phyloP scores from a whole-genome alignment of 64 coral and sea anemone species.

The Montipora capricornis region DNA sequence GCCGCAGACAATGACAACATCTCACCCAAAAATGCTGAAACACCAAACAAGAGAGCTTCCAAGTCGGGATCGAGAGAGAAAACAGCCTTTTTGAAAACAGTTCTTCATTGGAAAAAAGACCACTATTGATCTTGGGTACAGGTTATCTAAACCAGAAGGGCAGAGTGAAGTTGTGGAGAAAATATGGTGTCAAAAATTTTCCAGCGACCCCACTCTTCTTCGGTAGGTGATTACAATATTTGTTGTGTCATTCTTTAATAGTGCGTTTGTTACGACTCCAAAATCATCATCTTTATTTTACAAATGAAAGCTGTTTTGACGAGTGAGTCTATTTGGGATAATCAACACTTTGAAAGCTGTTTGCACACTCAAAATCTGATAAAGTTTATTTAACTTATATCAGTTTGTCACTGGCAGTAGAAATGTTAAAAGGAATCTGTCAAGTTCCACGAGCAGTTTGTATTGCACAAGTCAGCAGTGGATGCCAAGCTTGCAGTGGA shows the following conservation, averaged over 20 bases:
- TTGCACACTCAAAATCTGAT: constrained; percentile 51
- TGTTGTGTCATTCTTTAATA: neutral
- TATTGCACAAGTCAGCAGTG: constrained; percentile 9
- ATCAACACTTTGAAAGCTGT: constrained; percentile 34
- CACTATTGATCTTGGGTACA: neutral
- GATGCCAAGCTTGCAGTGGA: constrained; percentile 38
- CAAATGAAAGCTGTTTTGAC: too few relatives aligned
- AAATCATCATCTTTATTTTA: too few relatives aligned
- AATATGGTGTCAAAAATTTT: neutral
- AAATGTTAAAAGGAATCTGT: neutral
- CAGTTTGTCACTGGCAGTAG: constrained; percentile 57
- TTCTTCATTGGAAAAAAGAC: neutral
- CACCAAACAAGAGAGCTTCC: neutral
- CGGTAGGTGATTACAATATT: neutral
- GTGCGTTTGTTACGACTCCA: neutral
- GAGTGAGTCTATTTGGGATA: constrained; percentile 28
- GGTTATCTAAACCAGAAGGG: neutral
- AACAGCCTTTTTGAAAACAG: neutral
- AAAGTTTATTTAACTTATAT: constrained; percentile 50
- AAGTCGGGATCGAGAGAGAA: neutral
- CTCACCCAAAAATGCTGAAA: neutral
- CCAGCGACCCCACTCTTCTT: neutral
- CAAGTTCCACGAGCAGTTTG: neutral
- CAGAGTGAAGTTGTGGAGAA: neutral
- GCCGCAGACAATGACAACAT: neutral